Base-by-base conservation (phyloP, 2,797 vertebrate genomes). In the Kryptopterus vitreolus region DNA sequence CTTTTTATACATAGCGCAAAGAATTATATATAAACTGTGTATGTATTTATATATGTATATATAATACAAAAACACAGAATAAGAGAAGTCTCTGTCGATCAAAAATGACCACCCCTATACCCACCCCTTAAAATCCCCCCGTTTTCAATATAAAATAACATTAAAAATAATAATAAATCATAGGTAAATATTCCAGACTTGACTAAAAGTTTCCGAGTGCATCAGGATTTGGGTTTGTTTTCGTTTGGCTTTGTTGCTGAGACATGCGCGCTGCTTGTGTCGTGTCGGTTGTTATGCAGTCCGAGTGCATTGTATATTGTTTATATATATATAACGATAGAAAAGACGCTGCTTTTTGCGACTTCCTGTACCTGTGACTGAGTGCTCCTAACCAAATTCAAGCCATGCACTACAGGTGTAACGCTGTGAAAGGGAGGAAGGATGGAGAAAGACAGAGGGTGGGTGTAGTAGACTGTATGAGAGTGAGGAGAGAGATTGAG, bases 301-400 rank as follows among this genome's bases (percentile, higher is more conserved):
- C 55, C 20, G 1, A 43, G 66, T 65, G 16, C 24, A 31, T 20
- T 70, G n/a, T 43, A 38, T n/a, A n/a, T 43, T n/a, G 6, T n/a
- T 35, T 7, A 31, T 18, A 38, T n/a, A 38, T 12, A n/a, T 6
- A 38, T n/a, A 22, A 46, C 5, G 7, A 62, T 8, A 62, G 2
- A 33, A 38, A 24, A 66, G 38, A 46, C 24, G 43, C 18, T 48
- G n/a, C 33, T 38, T 10, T 48, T 50, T 18, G 66, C 20, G 10
- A 33, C 20, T 53, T 52, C 35, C 26, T 50, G 66, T 33, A 52
- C 11, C 11, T 35, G 46, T 29, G 38, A 68, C 46, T 55, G 74
- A 59, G 83, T 87, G 95, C 94, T 95, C 95, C 95, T 90, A 89
- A 94, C 94, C 95, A 96, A 96, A 96, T 95, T 95, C 95, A 95